Conservation (phyloP, 2,113 vertebrate species). For the Shinisaurus crocodilurus region DNA sequence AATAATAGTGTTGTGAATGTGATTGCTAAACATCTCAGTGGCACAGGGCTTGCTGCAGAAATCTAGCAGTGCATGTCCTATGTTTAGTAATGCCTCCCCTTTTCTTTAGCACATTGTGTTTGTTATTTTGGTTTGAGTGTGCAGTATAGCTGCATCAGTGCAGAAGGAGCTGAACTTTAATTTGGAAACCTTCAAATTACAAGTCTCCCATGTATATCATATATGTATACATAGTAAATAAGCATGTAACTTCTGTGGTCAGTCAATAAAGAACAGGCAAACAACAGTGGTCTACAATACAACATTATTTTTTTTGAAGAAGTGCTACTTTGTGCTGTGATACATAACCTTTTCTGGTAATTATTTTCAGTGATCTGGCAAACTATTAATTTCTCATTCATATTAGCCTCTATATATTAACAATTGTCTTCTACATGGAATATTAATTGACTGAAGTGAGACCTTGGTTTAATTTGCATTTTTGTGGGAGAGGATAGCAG, state of each 20-base stretch:
- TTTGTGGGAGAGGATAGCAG: neutral
- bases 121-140: neutral
- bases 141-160: neutral
- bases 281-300: neutral
- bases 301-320: neutral
- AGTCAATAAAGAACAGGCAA: neutral
- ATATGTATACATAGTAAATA: too few relatives aligned
- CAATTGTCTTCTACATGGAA: neutral
- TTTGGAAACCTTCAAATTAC: neutral
- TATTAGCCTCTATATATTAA: neutral
- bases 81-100: neutral
- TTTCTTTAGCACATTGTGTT: neutral
- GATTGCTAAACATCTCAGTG: neutral
- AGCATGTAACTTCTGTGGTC: neutral
- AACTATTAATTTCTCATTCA: neutral
- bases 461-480: neutral
- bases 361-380: neutral
- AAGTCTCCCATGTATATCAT: neutral
- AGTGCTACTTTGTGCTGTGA: neutral
- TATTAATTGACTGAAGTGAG: neutral
- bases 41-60: neutral
- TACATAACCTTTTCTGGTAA: neutral
- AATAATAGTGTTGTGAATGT: neutral
- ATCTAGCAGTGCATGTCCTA: too few relatives aligned
- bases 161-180: neutral